phyloP scores from a whole-genome alignment of 2,113 vertebrate species.

The Spermophilus dauricus region DNA sequence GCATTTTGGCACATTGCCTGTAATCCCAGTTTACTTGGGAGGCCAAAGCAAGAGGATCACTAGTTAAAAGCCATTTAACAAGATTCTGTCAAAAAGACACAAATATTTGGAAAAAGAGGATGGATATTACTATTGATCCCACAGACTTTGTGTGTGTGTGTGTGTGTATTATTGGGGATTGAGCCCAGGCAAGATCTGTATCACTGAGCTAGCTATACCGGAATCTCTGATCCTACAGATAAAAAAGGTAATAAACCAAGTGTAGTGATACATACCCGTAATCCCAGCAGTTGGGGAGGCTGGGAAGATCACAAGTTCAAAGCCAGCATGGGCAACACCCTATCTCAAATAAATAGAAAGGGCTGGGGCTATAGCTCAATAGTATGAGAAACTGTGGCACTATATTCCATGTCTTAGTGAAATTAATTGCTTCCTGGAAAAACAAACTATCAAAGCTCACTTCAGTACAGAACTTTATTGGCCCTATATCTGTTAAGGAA shows the following conservation, averaged over 20 bases:
- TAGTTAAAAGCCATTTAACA: too few species aligned
- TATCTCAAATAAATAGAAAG: not conserved
- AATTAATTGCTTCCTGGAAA: not conserved
- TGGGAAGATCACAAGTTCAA: not conserved
- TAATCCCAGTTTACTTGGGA: not conserved
- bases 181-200: too few species aligned
- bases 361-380: not conserved
- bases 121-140: not conserved
- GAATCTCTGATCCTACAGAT: not conserved
- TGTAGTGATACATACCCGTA: not conserved
- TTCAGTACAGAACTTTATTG: slow-evolving; percentile 2
- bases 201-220: too few species aligned
- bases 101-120: slow-evolving; percentile 7
- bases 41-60: not conserved
- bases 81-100: not conserved
- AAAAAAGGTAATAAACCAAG: not conserved
- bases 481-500: not conserved
- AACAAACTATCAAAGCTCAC: not conserved
- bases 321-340: not conserved
- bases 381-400: not conserved
- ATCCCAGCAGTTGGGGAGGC: not conserved
- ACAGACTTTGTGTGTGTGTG: too few species aligned
- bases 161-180: too few species aligned
- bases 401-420: slow-evolving; percentile 11
- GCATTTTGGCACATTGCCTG: not conserved